Conservation (phyloP, 2,888 invertebrate genomes). For the Deilephila porcellus region DNA sequence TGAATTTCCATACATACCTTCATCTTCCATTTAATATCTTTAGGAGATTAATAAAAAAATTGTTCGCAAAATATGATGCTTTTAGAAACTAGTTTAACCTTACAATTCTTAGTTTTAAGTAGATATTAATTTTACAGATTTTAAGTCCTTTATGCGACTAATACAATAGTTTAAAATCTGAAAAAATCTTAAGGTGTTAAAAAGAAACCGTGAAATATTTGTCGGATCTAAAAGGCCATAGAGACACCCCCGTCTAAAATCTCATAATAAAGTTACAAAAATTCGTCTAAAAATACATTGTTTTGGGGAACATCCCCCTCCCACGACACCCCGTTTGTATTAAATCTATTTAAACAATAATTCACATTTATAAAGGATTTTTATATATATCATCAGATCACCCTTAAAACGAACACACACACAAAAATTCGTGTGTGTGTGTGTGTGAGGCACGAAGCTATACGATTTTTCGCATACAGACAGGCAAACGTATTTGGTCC, state of each 20-base stretch:
- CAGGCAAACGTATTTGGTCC: not conserved
- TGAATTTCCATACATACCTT: too few species aligned
- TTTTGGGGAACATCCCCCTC: not conserved
- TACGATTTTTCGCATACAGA: conserved; percentile 13
- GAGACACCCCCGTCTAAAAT: conserved; percentile 7
- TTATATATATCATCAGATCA: conserved; percentile 36
- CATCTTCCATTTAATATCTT: too few species aligned
- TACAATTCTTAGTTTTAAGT: too few species aligned
- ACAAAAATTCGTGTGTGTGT: not conserved
- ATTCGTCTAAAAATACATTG: conserved; percentile 21
- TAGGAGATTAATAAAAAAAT: too few species aligned
- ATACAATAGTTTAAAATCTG: too few species aligned
- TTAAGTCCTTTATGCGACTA: too few species aligned
- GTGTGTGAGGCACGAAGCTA: not conserved
- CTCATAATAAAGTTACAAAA: conserved; percentile 10
- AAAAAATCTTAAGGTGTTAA: not conserved
- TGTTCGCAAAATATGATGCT: too few species aligned
- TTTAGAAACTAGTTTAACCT: too few species aligned
- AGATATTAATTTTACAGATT: too few species aligned
- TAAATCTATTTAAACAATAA: conserved; percentile 1
- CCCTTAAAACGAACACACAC: conserved; percentile 29
- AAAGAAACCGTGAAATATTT: not conserved
- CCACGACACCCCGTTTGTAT: conserved; percentile 9
- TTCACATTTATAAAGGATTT: conserved; percentile 14
- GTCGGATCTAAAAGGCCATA: conserved; percentile 3